phyloP scores from a whole-genome alignment of 2,888 invertebrate species.

The Gastracanthus pulcherrimus region DNA sequence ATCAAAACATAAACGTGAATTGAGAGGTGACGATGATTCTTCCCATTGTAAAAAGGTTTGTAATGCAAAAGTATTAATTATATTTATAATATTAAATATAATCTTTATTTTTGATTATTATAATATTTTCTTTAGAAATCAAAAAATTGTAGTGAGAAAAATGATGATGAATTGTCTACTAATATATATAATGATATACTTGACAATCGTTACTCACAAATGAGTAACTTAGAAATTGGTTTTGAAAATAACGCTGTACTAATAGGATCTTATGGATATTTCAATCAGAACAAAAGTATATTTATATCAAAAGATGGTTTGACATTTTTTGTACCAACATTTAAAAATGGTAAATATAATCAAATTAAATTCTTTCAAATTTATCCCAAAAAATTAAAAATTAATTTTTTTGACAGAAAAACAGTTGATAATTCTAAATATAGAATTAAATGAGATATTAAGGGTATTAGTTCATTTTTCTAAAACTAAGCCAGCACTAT shows the following conservation, averaged over 20 bases:
- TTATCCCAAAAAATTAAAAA: not conserved
- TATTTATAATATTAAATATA: not conserved
- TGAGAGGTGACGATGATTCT: not conserved
- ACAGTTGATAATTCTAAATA: not conserved
- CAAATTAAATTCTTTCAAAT: not conserved
- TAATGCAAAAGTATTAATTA: not conserved
- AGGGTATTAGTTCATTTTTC: conserved; percentile 4
- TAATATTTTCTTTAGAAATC: not conserved
- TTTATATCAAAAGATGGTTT: conserved; percentile 11
- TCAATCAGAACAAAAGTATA: not conserved
- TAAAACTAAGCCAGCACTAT: not conserved
- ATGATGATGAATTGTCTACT: not conserved
- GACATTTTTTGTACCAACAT: conserved; percentile 14
- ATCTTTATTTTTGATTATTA: not conserved
- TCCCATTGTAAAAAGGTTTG: not conserved
- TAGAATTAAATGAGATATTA: not conserved
- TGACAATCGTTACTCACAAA: not conserved
- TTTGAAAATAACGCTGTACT: conserved; percentile 5
- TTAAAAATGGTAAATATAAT: not conserved
- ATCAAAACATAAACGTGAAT: not conserved
- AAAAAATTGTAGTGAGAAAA: not conserved
- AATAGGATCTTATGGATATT: conserved; percentile 27
- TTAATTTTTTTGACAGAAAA: not conserved
- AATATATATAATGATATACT: not conserved
- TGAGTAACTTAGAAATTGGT: conserved; percentile 9